These are phyloP conservation scores for Distichodus sexfasciatus DNA, from an alignment of 2,797 vertebrate species.

Conservation along the genomic window DNA sequence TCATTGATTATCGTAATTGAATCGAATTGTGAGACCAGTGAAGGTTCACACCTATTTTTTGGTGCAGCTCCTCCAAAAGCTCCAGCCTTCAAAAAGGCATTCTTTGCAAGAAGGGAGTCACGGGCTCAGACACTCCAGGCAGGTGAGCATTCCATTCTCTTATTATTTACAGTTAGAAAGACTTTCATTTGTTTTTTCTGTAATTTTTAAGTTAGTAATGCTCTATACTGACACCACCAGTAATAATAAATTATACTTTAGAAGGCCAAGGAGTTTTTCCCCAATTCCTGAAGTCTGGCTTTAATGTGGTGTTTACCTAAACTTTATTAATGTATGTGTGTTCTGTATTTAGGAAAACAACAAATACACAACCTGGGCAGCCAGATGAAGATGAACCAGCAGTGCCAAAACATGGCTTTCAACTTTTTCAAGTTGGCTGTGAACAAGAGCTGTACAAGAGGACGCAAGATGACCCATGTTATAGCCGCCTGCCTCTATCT, in stretches of 20 bases:
- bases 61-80: conserved; percentile 83
- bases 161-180: too few species aligned
- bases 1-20: too few species aligned
- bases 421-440: conserved; percentile 99
- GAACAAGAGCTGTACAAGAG: conserved; percentile 91
- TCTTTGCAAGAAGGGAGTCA: conserved; percentile 91
- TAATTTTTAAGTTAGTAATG: too few species aligned
- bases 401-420: conserved; percentile 96
- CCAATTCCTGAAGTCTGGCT: conserved; percentile 50
- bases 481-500: conserved; percentile 96
- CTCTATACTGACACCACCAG: too few species aligned
- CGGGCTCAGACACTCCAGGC: conserved; percentile 91
- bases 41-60: too few species aligned
- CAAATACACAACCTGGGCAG: conserved; percentile 96
- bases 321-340: conserved; percentile 33
- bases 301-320: conserved; percentile 24
- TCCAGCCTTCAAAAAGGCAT: conserved; percentile 84
- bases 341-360: conserved; percentile 80
- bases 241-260: too few species aligned
- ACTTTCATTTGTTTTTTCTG: too few species aligned
- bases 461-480: conserved; percentile 89
- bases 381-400: conserved; percentile 95
- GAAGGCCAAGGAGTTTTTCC: neutral
- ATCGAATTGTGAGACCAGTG: too few species aligned
- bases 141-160: conserved; percentile 63